Evolutionary conservation across 2,797 vertebrate genomes (phyloP).

Genomic region (Moxostoma hubbsi): DNA sequence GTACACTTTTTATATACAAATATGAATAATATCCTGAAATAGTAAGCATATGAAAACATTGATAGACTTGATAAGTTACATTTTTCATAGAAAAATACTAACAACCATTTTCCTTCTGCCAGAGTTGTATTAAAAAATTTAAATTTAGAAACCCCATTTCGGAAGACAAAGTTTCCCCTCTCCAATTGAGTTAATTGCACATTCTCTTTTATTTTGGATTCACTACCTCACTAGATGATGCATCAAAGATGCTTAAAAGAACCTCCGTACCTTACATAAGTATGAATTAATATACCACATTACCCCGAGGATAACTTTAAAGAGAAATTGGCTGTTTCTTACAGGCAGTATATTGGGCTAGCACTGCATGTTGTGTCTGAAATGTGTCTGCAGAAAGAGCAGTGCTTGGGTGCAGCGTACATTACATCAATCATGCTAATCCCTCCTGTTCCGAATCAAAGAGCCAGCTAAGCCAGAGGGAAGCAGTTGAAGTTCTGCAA

Average conservation of each 20-base stretch:
- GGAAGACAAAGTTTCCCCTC: not conserved
- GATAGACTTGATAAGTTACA: conserved; percentile 5
- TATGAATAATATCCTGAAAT: not conserved
- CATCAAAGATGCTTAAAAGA: conserved; percentile 26
- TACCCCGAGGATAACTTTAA: conserved; percentile 34
- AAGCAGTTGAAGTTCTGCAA: conserved; percentile 27
- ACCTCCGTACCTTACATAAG: conserved; percentile 21
- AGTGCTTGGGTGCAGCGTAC: conserved; percentile 11
- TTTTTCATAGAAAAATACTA: conserved; percentile 17
- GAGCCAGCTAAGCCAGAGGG: conserved; percentile 33
- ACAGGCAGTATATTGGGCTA: not conserved
- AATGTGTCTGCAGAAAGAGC: conserved; percentile 4
- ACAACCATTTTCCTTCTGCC: not conserved
- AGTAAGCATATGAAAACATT: conserved; percentile 3
- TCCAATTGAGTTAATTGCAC: not conserved
- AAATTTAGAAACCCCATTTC: conserved; percentile 24
- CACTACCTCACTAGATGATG: conserved; percentile 15
- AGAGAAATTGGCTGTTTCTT: conserved; percentile 10
- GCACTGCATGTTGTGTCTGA: conserved; percentile 30
- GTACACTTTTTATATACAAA: not conserved
- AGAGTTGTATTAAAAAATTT: conserved; percentile 6
- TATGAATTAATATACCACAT: conserved; percentile 36
- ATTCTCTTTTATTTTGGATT: conserved; percentile 34
- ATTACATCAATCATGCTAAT: conserved; percentile 55
- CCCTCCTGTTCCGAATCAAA: conserved; percentile 36